Base-by-base conservation (phyloP, 2,113 vertebrate genomes). In the Picathartes gymnocephalus region DNA sequence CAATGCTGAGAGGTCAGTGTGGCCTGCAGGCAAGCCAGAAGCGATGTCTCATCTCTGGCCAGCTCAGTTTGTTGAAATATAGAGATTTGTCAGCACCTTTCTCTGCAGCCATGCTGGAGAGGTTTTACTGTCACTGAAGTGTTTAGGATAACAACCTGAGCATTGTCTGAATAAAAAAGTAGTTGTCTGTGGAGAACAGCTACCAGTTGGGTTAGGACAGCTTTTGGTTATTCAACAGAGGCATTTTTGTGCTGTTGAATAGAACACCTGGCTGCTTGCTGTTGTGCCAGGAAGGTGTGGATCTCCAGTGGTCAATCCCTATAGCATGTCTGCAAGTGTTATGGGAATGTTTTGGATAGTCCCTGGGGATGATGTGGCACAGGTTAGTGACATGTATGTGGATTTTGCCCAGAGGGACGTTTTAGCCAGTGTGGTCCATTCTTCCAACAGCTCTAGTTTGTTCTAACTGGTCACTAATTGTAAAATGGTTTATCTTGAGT, bases 381-480 rank as follows among this genome's bases (percentile, higher is more conserved):
- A 3, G 47, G 31, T 37, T 68, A 47, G 27, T 3, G 17, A 23
- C 7, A 4, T 10, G 15, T 35, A 17, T 0, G 0, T 2, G 6
- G 30, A 45, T 81, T 93, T 88, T 86, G 25, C 23, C 39, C 50
- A 45, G 51, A 58, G 39, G 39, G 30, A 39, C 39, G 27, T 70
- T 64, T 70, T 78, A 51, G 30, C 51, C 72, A 23, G 10, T 33
- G 40, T 60, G 53, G 20, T 65, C 61, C 8, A 23, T 74, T 70
- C 73, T 84, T 69, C 45, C 53, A 65, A 9, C 18, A 61, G 7
- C 15, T 90, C 15, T 65, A 24, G 45, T 85, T 94, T 81, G 20
- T 64, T 86, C n/a, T 51, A 45, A 31, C n/a, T 79, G 48, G 10
- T 82, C 31, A 15, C 42, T 94, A n/a, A 64, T 28, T 94, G 37